Base-by-base conservation (phyloP, 2,888 invertebrate genomes). In the Netelia fuscicornis region DNA sequence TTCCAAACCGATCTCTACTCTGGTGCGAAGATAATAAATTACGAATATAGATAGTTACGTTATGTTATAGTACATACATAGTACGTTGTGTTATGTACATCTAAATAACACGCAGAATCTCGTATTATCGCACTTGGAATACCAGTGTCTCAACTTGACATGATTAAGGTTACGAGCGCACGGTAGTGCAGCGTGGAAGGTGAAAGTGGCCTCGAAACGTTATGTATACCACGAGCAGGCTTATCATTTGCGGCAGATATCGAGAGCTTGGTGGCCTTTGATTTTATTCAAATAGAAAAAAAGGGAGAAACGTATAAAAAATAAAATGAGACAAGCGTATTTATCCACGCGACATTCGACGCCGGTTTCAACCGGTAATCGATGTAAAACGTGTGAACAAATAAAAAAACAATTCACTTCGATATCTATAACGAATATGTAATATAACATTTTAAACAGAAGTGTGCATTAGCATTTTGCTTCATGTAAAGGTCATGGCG, bases 181-280 rank as follows among this genome's bases (percentile, higher is more conserved):
- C 62, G 65, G 67, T 72, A 67, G 82, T 76, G 79, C 76, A 79
- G 60, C 71, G 72, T 17, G 52, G 85, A 85, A 85, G 85, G 85
- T 85, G 85, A 85, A 85, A 85, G 85, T 85, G 85, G 82, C 85
- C 85, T 82, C 79, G 82, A 85, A 85, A 85, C 82, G 56, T 62
- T 82, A 42, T 67, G 60, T 80, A 60, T 64, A 67, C 70, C 64
- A 42, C 37, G 54, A 58, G 17, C n/a, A 58, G 85, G 72, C 76
- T 85, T 85, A 85, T 85, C 85, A 85, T 81, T 81, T 67, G 60
- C 56, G n/a, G 65, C 64, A 71, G 81, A 79, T 85, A 85, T 65
- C 62, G 20, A 52, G 68, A 62, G 75, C 76, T 62, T 56, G 74
- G 76, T 72, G 82, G 76, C 85, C 82, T 83, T 76, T 68, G 67